Percentiles rank a stretch among this genome's conserved stretches.
Conservation (phyloP, 2,888 invertebrate species). For the Tigriopus californicus region DNA sequence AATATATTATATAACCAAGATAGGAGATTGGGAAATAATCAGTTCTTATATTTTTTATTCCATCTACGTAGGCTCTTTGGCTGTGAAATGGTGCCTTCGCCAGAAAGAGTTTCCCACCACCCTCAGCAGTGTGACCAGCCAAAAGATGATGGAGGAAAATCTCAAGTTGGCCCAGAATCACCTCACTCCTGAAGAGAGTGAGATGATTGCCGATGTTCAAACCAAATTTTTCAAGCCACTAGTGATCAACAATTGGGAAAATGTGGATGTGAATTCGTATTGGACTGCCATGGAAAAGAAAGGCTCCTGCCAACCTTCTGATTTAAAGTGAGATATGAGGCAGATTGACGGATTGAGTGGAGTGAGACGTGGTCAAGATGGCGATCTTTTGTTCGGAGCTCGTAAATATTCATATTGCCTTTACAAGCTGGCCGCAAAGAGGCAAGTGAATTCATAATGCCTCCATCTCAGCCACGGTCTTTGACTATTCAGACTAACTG, state of each 20-base stretch:
- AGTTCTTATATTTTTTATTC: no score
- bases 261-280: background rate
- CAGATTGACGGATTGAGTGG: background rate
- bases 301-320: background rate
- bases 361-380: no score
- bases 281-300: background rate
- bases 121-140: conserved; percentile 47
- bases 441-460: background rate
- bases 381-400: background rate
- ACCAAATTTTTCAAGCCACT: background rate
- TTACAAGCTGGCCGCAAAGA: background rate
- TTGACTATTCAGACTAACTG: background rate
- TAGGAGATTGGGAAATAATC: no score
- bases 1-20: no score
- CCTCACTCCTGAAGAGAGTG: conserved; percentile 28
- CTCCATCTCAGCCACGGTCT: no score
- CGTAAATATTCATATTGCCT: background rate
- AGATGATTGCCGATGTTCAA: conserved; percentile 21
- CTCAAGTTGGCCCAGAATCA: conserved; percentile 43
- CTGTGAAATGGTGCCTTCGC: no score
- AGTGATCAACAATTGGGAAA: background rate
- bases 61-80: no score
- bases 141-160: conserved; percentile 40
- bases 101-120: no score
- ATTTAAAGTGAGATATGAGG: background rate